Conservation (phyloP, 1,140 invertebrate species). For the Papilio polyxenes region DNA sequence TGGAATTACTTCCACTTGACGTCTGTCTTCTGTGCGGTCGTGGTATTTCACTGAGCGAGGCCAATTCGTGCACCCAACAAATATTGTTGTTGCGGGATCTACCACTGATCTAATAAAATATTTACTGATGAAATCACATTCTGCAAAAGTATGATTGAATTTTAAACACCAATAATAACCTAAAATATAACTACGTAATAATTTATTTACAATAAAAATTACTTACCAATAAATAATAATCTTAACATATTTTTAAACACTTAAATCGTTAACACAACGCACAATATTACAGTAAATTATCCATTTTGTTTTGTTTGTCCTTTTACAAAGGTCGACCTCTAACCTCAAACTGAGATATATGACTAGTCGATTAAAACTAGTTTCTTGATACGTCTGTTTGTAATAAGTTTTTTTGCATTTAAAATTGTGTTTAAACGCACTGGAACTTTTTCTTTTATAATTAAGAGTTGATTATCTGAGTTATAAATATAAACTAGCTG, state of each 20-base stretch:
- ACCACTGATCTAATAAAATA: not conserved
- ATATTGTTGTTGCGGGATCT: not conserved
- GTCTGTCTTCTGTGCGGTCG: no score
- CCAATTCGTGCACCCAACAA: no score
- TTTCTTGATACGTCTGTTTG: not conserved
- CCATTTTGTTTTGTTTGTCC: not conserved
- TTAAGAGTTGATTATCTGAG: no score
- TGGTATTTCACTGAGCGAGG: no score
- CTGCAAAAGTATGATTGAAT: not conserved
- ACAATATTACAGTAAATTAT: not conserved
- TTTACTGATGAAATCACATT: not conserved
- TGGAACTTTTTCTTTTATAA: no score
- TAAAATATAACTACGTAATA: not conserved
- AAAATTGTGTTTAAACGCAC: no score
- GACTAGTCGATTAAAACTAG: not conserved
- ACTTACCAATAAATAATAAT: constrained; percentile 11
- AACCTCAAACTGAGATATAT: not conserved
- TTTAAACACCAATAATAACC: not conserved
- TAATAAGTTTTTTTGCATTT: no score
- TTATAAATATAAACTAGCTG: no score
- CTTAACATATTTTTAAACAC: not conserved
- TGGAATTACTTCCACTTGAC: no score
- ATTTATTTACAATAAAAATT: not conserved
- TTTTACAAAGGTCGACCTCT: not conserved
- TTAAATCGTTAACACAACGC: not conserved